A percentile compares a stretch with the other conserved stretches of the same genome.
Evolutionary conservation across 2,797 vertebrate genomes (phyloP).

Genomic region (Taeniopygia guttata): DNA sequence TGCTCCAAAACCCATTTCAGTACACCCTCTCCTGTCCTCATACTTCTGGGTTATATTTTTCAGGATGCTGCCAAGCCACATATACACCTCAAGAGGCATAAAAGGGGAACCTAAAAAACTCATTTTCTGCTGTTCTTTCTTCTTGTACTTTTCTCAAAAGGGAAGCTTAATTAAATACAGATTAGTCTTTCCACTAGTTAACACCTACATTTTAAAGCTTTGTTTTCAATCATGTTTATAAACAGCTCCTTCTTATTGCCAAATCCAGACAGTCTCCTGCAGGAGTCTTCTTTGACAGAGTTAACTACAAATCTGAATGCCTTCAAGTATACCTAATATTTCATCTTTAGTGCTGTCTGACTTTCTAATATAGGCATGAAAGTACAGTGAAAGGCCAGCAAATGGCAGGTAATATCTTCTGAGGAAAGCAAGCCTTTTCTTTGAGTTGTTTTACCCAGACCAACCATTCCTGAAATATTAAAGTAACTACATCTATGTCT

Average conservation of each 20-base stretch:
- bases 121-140: not conserved
- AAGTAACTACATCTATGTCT: constrained; percentile 39
- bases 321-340: not conserved
- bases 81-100: not conserved
- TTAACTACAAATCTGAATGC: constrained; percentile 21
- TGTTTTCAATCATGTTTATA: not conserved
- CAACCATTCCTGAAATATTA: constrained; percentile 37
- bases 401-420: constrained; percentile 27
- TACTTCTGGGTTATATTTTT: not conserved
- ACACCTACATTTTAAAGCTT: not conserved
- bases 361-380: not conserved
- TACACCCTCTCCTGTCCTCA: not conserved
- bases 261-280: not conserved
- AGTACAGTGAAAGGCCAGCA: not conserved
- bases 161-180: not conserved
- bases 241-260: not conserved
- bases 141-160: not conserved
- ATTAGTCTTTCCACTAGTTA: not conserved
- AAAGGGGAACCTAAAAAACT: not conserved
- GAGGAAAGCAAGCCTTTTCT: constrained; percentile 1
- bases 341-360: constrained; percentile 15
- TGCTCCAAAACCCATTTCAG: not conserved
- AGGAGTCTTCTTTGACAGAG: not conserved
- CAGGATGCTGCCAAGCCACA: not conserved
- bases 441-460: not conserved